Evolutionary conservation across 2,113 vertebrate species (phyloP), one percentile per base, ranked within the genome.

Genomic region (Hippocampus zosterae): DNA sequence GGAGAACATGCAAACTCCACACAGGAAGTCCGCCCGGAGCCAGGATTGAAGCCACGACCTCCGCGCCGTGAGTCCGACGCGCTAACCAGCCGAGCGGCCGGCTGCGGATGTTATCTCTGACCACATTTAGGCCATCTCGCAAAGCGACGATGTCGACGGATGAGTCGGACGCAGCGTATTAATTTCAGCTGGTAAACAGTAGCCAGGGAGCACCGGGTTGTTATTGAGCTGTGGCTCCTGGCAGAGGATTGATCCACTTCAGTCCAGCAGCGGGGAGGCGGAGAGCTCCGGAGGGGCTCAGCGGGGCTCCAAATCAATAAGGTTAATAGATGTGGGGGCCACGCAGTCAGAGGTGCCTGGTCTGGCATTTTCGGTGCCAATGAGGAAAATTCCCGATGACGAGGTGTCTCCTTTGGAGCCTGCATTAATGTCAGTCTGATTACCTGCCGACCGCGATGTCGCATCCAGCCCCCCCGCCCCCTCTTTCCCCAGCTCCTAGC

Each of bases 301-400:
- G 94, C 92, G 80, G 84, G 95, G 88, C 83, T 94, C 90, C 92
- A 91, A 92, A 95, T 96, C 95, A 96, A 97, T 97, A 95, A 94
- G 94, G 94, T 95, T 96, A 95, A 96, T 94, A 95, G 94, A 94
- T 93, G 94, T 94, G 92, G 93, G 93, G 93, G 92, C 91, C 92
- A 93, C 87, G 85, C 93, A 94, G 94, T 95, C 93, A 95, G 94
- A 94, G 92, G 93, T 94, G 93, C 93, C 91, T 89, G 87, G 92
- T 90, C 92, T 95, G 93, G 93, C 93, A 94, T 94, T 94, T 94
- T 93, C 92, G 48, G 89, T 94, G 93, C 93, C 94, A 93, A 92
- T 92, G 93, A 95, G 93, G 93, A 94, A 93, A 92, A 94, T 94
- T 94, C 93, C 92, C 93, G 93, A 94, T 94, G 94, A 95, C 86